These are phyloP conservation scores for Ips typographus DNA, from an alignment of 1,140 invertebrate genomes.

Conservation along the genomic window DNA sequence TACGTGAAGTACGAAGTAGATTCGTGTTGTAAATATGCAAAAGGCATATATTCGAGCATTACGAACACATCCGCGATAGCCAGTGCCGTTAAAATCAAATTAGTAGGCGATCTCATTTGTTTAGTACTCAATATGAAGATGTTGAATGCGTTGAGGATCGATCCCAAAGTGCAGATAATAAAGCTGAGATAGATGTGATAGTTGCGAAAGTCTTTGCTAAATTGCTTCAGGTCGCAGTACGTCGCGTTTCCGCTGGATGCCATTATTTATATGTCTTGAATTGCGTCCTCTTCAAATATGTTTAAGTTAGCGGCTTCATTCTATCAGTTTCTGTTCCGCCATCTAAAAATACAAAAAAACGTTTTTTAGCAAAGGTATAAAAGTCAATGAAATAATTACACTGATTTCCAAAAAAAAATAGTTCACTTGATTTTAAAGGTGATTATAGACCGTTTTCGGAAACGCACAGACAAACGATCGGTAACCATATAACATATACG, in stretches of 20 bases:
- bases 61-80: slow-evolving; percentile 89
- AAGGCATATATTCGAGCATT: slow-evolving; percentile 93
- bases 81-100: slow-evolving; percentile 82
- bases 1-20: slow-evolving; percentile 66
- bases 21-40: slow-evolving; percentile 68
- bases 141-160: slow-evolving; percentile 89
- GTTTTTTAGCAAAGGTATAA: too few species aligned
- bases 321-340: neutral
- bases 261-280: slow-evolving; percentile 6
- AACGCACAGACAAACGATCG: too few species aligned
- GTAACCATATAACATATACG: too few species aligned
- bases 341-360: neutral
- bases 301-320: neutral
- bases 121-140: slow-evolving; percentile 89
- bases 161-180: slow-evolving; percentile 87
- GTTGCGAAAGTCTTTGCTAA: slow-evolving; percentile 54
- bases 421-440: too few species aligned
- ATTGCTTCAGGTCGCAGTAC: slow-evolving; percentile 54
- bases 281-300: neutral
- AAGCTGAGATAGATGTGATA: slow-evolving; percentile 75
- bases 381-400: too few species aligned
- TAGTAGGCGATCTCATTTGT: slow-evolving; percentile 86
- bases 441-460: too few species aligned
- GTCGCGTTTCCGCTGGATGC: slow-evolving; percentile 27
- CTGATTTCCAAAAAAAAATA: too few species aligned